Conservation (phyloP, 2,888 invertebrate genomes). For the Cheilosia soror region DNA sequence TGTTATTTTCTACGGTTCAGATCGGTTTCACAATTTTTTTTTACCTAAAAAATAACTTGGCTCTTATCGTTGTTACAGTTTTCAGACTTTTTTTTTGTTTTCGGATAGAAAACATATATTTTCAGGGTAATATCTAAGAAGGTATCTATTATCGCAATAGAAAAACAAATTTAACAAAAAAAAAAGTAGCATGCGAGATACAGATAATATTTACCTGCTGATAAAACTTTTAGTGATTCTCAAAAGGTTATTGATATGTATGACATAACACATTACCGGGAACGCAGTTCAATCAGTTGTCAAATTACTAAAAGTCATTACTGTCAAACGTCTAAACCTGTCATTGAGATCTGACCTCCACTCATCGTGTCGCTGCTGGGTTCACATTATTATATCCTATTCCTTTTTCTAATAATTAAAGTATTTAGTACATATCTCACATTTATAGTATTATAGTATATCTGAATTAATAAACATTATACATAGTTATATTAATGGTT, state of each 20-base stretch:
- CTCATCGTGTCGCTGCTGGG: too few species aligned
- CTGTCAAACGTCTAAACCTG: too few species aligned
- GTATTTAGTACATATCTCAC: too few species aligned
- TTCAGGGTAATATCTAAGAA: constrained; percentile 40
- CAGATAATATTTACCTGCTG: constrained; percentile 53
- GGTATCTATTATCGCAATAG: constrained; percentile 48
- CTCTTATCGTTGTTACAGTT: constrained; percentile 48
- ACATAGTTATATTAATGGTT: too few species aligned
- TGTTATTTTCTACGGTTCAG: constrained; percentile 5
- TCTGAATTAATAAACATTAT: too few species aligned
- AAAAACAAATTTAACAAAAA: constrained; percentile 30
- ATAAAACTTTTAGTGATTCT: constrained; percentile 58
- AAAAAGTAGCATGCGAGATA: constrained; percentile 17
- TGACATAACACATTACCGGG: too few species aligned
- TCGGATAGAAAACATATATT: constrained; percentile 56
- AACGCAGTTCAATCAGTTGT: too few species aligned
- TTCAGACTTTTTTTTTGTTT: constrained; percentile 13
- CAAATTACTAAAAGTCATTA: too few species aligned
- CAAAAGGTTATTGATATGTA: background rate
- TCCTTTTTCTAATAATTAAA: too few species aligned
- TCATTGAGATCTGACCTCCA: too few species aligned
- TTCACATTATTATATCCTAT: too few species aligned
- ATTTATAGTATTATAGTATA: too few species aligned
- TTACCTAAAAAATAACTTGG: constrained; percentile 5
- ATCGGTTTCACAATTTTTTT: constrained; percentile 46